These are phyloP conservation scores for Cephus pulcher DNA, from an alignment of 2,888 invertebrate species.

Conservation along the genomic window DNA sequence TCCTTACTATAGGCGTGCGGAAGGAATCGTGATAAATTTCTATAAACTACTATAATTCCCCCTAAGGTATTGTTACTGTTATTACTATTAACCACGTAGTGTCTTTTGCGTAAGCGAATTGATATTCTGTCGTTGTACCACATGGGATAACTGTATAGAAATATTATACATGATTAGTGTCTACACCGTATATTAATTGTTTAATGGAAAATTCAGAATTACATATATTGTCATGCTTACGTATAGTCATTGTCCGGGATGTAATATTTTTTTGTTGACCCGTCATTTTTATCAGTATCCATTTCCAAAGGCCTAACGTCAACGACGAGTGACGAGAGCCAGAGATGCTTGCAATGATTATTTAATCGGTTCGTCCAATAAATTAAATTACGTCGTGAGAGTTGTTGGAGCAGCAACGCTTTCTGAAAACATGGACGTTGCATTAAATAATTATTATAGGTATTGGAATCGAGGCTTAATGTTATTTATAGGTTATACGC, in stretches of 20 bases:
- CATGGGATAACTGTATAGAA: constrained; percentile 60
- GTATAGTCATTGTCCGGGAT: constrained; percentile 54
- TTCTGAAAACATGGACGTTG: constrained; percentile 49
- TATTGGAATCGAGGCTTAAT: background rate
- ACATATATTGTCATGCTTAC: constrained; percentile 39
- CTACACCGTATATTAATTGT: background rate
- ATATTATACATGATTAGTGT: background rate
- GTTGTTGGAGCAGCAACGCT: constrained; percentile 61
- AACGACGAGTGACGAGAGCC: constrained; percentile 56
- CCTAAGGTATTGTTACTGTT: constrained; percentile 46
- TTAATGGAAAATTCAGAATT: background rate
- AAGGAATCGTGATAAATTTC: constrained; percentile 73
- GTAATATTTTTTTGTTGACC: constrained; percentile 31
- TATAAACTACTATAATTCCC: constrained; percentile 72
- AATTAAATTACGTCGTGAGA: constrained; percentile 61
- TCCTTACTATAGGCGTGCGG: constrained; percentile 74
- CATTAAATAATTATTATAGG: background rate
- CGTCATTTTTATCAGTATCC: constrained; percentile 40
- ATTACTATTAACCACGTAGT: constrained; percentile 10
- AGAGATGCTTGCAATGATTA: constrained; percentile 54
- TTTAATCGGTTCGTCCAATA: constrained; percentile 60
- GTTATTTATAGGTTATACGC: constrained; percentile 19
- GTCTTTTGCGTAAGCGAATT: constrained; percentile 52
- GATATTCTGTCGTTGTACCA: constrained; percentile 66
- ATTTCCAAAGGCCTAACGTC: constrained; percentile 59